Conservation (phyloP, 2,797 vertebrate genomes). For the Craterocephalus amniculus region DNA sequence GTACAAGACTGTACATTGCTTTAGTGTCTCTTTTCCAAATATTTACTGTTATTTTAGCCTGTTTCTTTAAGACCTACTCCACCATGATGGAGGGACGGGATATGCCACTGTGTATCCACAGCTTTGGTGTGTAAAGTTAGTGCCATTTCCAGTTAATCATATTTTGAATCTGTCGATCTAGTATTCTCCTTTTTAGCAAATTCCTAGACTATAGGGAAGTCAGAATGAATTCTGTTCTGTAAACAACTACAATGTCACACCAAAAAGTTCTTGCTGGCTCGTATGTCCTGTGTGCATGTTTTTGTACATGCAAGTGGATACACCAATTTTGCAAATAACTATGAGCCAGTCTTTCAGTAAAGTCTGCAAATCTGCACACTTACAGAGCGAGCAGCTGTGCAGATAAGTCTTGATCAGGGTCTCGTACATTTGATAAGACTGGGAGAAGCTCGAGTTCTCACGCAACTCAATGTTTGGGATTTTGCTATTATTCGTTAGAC, state of each 20-base stretch:
- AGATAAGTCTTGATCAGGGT: too few relatives aligned
- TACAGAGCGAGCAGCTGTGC: too few relatives aligned
- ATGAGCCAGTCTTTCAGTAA: too few relatives aligned
- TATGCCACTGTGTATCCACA: background rate
- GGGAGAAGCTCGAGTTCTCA: too few relatives aligned
- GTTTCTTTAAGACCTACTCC: background rate
- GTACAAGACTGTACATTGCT: too few relatives aligned
- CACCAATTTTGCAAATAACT: too few relatives aligned
- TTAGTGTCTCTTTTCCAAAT: background rate
- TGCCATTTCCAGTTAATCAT: background rate
- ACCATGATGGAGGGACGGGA: background rate
- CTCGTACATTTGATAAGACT: too few relatives aligned
- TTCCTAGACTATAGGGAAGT: background rate
- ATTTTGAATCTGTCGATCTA: background rate
- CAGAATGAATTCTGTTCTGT: background rate
- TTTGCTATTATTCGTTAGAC: background rate
- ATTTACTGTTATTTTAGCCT: background rate
- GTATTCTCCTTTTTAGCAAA: background rate
- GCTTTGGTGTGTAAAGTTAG: background rate
- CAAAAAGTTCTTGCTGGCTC: too few relatives aligned
- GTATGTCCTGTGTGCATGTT: too few relatives aligned
- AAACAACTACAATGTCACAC: too few relatives aligned
- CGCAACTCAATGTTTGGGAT: background rate
- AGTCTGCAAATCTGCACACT: too few relatives aligned
- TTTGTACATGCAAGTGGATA: too few relatives aligned